Evolutionary conservation across 2,113 vertebrate species (phyloP).

Genomic region (Cardinalis cardinalis): DNA sequence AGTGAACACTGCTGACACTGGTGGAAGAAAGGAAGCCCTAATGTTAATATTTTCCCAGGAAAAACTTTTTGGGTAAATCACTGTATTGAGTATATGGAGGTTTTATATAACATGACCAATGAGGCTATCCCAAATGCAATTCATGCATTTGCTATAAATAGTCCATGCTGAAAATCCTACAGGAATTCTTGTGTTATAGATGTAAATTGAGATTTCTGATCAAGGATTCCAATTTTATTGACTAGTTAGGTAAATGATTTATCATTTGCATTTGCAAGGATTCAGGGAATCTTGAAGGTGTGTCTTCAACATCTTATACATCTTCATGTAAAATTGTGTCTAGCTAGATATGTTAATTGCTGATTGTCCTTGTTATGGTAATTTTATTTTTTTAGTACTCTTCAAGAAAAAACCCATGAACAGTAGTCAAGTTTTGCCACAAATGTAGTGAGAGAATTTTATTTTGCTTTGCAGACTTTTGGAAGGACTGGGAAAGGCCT

Average conservation of each 20-base stretch:
- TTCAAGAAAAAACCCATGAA: not conserved
- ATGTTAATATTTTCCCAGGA: not conserved
- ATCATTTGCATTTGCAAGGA: not conserved
- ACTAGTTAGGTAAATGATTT: not conserved
- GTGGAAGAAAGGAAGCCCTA: not conserved
- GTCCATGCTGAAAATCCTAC: not conserved
- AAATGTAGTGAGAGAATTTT: not conserved
- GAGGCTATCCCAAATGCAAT: not conserved
- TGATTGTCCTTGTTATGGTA: rapidly evolving
- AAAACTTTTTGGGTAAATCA: not conserved
- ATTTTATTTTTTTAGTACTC: not conserved
- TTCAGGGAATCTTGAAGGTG: not conserved
- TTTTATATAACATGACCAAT: not conserved
- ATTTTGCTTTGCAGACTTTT: not conserved
- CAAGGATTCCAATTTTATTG: not conserved
- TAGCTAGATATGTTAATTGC: not conserved
- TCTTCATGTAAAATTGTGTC: not conserved
- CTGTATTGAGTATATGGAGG: not conserved
- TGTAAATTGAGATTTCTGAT: not conserved
- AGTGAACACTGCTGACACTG: not conserved
- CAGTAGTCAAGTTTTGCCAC: not conserved
- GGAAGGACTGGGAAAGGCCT: not conserved
- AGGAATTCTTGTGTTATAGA: not conserved
- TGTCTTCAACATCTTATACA: not conserved
- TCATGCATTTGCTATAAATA: not conserved